Conservation (phyloP, 2,888 invertebrate species). For the Cheilosia variabilis region DNA sequence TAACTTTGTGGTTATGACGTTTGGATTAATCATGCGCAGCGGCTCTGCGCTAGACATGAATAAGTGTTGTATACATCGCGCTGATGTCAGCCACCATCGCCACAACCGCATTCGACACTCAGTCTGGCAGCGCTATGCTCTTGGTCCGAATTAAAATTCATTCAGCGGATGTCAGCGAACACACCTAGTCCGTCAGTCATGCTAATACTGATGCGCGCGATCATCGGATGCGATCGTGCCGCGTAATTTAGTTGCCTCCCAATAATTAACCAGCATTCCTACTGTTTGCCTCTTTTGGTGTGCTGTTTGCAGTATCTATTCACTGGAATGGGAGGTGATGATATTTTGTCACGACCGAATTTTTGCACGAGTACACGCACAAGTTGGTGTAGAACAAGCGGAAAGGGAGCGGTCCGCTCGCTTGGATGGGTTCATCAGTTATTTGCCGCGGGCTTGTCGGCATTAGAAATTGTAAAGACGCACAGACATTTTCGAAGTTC, state of each 20-base stretch:
- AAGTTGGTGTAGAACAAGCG: constrained; percentile 34
- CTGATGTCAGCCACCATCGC: constrained; percentile 9
- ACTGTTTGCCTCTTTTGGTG: constrained; percentile 23
- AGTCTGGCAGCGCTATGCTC: constrained; percentile 23
- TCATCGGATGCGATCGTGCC: constrained; percentile 50
- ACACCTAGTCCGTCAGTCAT: constrained; percentile 40
- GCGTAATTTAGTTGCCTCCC: constrained; percentile 49
- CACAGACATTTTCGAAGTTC: not conserved
- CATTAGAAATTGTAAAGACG: not conserved
- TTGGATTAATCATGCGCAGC: constrained; percentile 40
- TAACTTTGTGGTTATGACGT: constrained; percentile 42
- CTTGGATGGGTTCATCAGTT: constrained; percentile 2
- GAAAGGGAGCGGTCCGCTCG: constrained; percentile 49
- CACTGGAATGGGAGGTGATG: constrained; percentile 26
- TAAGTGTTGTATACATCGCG: not conserved
- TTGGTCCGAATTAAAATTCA: constrained; percentile 45
- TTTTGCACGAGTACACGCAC: constrained; percentile 47
- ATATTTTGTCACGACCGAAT: constrained; percentile 43
- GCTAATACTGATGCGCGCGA: constrained; percentile 7
- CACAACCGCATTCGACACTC: constrained; percentile 30
- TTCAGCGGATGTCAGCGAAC: constrained; percentile 52
- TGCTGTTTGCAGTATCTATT: not conserved
- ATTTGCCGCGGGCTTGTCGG: constrained; percentile 2
- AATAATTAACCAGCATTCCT: constrained; percentile 47
- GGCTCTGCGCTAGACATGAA: constrained; percentile 1